Base-by-base conservation (phyloP, 2,888 invertebrate genomes). In the Hypomecis atomaria region DNA sequence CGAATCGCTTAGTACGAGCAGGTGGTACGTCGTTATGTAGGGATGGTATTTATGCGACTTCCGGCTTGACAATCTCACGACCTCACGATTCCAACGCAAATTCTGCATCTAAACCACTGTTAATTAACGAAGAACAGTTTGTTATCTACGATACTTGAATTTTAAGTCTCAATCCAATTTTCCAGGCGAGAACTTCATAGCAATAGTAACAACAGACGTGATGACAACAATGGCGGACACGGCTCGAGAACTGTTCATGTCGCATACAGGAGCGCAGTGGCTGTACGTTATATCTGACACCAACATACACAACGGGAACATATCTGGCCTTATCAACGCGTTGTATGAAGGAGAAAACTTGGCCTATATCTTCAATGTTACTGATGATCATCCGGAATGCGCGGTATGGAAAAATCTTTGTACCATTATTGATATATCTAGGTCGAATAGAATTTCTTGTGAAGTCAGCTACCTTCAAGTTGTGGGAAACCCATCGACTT, bases 271-370 rank as follows among this genome's bases (percentile, higher is more conserved):
- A 73, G 96, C 95, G 68, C 97, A 97, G 79, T 97, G 97, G 97
- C 82, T 97, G n/a, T 97, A 96, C 79, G 91, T 97, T 43, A 90
- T 97, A 56, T 93, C 96, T 0, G 95, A 96, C 62, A 94, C 94
- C 0, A 86, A 93, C 61, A 78, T 75, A 0, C 84, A 84, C 4
- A 85, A 88, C 4, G 88, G 90, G 0, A 94, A 95, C 75, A 79
- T 95, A 5, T 85, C 94, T 0, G 87, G 88, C 13, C 91, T 96
- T 34, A 89, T 94, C 47, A 93, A 94, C 69, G 85, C 95, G 0
- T 84, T 96, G 36, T 92, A 90, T 10, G 97, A 97, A 81, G 97
- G 97, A 0, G 96, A 96, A 75, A 97, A 97, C 81, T 88, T 97
- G 7, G 97, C 97, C 0, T 97, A 96, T 77, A 92, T 96, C 11